phyloP scores from a whole-genome alignment of 2,888 invertebrate genomes.

The Callimorpha dominula region DNA sequence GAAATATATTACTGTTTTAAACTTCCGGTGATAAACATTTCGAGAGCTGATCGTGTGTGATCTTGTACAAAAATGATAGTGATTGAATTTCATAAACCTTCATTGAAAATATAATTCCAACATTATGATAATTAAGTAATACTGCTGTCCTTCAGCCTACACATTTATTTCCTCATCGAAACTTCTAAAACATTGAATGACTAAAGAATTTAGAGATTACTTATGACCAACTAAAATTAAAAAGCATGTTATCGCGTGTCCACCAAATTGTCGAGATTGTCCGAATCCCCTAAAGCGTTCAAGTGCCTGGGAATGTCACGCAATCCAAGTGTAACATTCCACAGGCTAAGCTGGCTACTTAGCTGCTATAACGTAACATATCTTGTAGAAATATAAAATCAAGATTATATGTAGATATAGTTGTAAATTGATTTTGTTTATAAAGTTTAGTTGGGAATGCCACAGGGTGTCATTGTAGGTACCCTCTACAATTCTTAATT shows the following conservation, averaged over 20 bases:
- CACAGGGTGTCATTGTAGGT: background rate
- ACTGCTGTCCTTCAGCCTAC: background rate
- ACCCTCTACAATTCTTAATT: background rate
- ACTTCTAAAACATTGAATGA: background rate
- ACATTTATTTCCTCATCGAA: background rate
- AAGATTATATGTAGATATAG: background rate
- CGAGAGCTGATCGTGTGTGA: no score
- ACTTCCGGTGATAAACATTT: no score
- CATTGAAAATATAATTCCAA: background rate
- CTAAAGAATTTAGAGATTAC: slow-evolving; percentile 7
- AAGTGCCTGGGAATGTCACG: slow-evolving; percentile 22
- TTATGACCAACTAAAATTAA: slow-evolving; percentile 2
- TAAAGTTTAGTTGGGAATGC: background rate
- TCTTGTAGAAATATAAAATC: background rate
- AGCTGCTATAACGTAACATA: background rate
- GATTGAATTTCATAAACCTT: background rate
- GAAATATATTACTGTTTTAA: no score
- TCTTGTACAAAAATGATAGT: background rate
- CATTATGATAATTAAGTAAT: background rate
- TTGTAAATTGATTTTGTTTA: background rate
- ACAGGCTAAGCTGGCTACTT: background rate
- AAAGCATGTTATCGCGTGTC: slow-evolving; percentile 16
- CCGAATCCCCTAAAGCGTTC: slow-evolving; percentile 25
- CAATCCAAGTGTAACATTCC: slow-evolving; percentile 20
- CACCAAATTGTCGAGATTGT: slow-evolving; percentile 16